A percentile compares a stretch with the other conserved stretches of the same genome.
Conservation (phyloP, 2,797 vertebrate genomes). For the Caiman crocodilus region DNA sequence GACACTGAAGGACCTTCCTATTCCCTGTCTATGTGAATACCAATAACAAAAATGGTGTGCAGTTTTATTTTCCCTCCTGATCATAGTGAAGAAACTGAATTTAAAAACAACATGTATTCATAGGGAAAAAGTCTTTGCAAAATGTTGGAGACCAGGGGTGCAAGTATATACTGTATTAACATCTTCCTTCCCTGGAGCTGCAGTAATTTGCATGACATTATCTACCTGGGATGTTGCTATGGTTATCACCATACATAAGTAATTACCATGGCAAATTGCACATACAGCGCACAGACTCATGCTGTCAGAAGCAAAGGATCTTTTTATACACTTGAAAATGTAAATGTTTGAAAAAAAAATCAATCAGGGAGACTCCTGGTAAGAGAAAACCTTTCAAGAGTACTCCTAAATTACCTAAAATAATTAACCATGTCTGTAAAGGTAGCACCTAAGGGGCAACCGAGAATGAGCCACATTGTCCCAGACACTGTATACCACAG, state of each 20-base stretch:
- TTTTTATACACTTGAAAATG: constrained; percentile 60
- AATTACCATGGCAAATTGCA: constrained; percentile 75
- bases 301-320: constrained; percentile 63
- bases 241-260: constrained; percentile 75
- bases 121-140: constrained; percentile 14
- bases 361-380: constrained; percentile 5
- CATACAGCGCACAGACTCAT: constrained; percentile 45
- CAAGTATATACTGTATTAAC: constrained; percentile 41
- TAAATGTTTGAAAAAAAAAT: background rate
- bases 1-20: constrained; percentile 23
- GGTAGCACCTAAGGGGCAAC: background rate
- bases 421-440: background rate
- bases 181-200: constrained; percentile 50
- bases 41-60: constrained; percentile 26
- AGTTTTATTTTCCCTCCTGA: background rate
- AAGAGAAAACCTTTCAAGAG: constrained; percentile 27
- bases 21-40: constrained; percentile 5
- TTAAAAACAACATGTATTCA: background rate
- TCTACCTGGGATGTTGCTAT: constrained; percentile 75
- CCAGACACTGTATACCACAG: background rate
- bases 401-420: background rate
- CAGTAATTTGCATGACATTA: constrained; percentile 61
- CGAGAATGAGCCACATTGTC: background rate
- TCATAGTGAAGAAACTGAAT: constrained; percentile 26
- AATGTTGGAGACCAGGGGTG: constrained; percentile 32